Percentiles rank a stretch among this genome's conserved stretches.
These are phyloP conservation scores for Odontamblyopus rebecca DNA, from an alignment of 2,797 vertebrate species.

Conservation along the genomic window DNA sequence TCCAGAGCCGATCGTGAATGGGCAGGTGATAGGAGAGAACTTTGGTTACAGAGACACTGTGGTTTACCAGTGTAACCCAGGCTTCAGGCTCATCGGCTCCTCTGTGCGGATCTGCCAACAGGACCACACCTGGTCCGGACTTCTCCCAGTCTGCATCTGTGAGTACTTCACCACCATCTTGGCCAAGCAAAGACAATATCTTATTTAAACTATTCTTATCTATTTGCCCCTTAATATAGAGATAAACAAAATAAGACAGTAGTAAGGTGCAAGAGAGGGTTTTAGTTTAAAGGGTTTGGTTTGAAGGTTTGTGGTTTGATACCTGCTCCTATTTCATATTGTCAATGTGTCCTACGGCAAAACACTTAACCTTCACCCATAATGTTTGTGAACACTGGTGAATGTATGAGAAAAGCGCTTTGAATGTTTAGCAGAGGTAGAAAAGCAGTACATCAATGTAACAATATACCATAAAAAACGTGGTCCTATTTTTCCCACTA, in stretches of 20 bases:
- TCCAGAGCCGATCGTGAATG: slow-evolving; percentile 93
- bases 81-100: slow-evolving; percentile 94
- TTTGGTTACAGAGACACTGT: slow-evolving; percentile 97
- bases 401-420: no score
- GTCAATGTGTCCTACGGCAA: neutral
- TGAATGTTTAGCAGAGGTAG: no score
- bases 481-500: no score
- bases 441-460: no score
- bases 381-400: no score
- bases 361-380: neutral
- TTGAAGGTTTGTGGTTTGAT: neutral
- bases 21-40: slow-evolving; percentile 97
- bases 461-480: no score
- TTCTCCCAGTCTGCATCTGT: slow-evolving; percentile 94
- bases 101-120: slow-evolving; percentile 97
- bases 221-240: neutral
- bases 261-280: neutral
- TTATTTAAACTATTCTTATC: neutral
- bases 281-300: neutral
- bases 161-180: slow-evolving; percentile 72
- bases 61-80: slow-evolving; percentile 95
- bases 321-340: neutral
- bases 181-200: neutral
- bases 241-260: neutral
- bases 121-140: slow-evolving; percentile 97